phyloP scores from a whole-genome alignment of 2,888 invertebrate genomes.

The Leuctra nigra region DNA sequence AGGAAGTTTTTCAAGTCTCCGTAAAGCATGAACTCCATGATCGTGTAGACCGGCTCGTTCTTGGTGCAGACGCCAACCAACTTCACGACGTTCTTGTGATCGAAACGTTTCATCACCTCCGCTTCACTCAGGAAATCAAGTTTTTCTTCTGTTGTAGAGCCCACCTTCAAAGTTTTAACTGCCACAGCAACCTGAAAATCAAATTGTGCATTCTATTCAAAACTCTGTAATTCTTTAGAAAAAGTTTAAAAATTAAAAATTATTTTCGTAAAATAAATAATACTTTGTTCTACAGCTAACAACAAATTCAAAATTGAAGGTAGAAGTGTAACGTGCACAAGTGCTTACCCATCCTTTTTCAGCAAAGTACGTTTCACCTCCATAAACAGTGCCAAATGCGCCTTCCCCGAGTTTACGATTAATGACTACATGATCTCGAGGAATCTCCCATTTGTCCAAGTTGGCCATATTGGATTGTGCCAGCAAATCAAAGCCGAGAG shows the following conservation, averaged over 20 bases:
- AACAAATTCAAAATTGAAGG: background rate
- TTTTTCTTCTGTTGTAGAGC: slow-evolving; percentile 77
- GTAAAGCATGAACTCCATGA: slow-evolving; percentile 93
- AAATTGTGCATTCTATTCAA: background rate
- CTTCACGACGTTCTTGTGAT: slow-evolving; percentile 81
- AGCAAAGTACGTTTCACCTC: slow-evolving; percentile 74
- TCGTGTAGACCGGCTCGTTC: slow-evolving; percentile 79
- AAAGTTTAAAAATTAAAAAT: background rate
- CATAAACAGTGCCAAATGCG: slow-evolving; percentile 88
- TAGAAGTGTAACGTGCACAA: too few species aligned
- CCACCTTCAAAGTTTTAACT: slow-evolving; percentile 81
- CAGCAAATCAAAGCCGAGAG: slow-evolving; percentile 58
- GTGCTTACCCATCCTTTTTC: slow-evolving; percentile 63
- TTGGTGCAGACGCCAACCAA: slow-evolving; percentile 81
- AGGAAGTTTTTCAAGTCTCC: slow-evolving; percentile 85
- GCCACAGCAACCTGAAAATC: slow-evolving; percentile 58
- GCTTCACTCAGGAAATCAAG: slow-evolving; percentile 88
- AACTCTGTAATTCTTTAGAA: background rate
- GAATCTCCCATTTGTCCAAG: slow-evolving; percentile 83
- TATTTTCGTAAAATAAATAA: background rate
- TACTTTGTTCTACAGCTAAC: background rate
- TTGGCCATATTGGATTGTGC: slow-evolving; percentile 41
- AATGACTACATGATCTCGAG: slow-evolving; percentile 75
- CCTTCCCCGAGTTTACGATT: slow-evolving; percentile 83
- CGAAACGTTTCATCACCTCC: slow-evolving; percentile 89